These are phyloP conservation scores for Hippopotamyrus pictus DNA, from an alignment of 2,797 vertebrate genomes.

Conservation along the genomic window DNA sequence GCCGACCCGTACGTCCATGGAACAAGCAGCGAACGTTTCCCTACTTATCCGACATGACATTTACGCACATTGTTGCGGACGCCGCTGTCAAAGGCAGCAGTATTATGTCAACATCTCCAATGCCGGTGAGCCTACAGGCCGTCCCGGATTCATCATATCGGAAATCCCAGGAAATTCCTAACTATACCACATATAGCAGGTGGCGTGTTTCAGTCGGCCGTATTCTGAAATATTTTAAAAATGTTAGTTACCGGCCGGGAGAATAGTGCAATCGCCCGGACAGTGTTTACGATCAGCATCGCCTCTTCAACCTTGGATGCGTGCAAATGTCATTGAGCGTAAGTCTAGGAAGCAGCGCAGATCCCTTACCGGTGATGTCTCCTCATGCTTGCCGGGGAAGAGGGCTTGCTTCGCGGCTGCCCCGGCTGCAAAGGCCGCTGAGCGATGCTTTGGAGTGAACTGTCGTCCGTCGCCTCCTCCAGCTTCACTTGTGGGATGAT, in stretches of 20 bases:
- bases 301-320: conserved; percentile 17
- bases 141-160: background rate
- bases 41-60: background rate
- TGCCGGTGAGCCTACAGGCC: background rate
- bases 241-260: background rate
- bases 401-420: conserved; percentile 28
- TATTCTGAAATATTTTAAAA: background rate
- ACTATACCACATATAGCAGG: background rate
- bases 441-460: conserved; percentile 28
- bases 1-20: background rate
- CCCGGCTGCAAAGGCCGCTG: conserved; percentile 26
- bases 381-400: conserved; percentile 30
- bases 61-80: background rate
- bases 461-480: conserved; percentile 36
- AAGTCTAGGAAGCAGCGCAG: background rate
- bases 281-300: background rate
- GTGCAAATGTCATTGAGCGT: background rate
- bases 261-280: background rate
- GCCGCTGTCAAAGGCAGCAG: background rate
- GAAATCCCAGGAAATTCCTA: background rate
- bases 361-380: conserved; percentile 32
- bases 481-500: conserved; percentile 41
- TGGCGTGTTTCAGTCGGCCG: background rate
- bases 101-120: background rate
- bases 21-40: background rate